phyloP scores from a whole-genome alignment of 23 tunicate species.

The Styela plicata region DNA sequence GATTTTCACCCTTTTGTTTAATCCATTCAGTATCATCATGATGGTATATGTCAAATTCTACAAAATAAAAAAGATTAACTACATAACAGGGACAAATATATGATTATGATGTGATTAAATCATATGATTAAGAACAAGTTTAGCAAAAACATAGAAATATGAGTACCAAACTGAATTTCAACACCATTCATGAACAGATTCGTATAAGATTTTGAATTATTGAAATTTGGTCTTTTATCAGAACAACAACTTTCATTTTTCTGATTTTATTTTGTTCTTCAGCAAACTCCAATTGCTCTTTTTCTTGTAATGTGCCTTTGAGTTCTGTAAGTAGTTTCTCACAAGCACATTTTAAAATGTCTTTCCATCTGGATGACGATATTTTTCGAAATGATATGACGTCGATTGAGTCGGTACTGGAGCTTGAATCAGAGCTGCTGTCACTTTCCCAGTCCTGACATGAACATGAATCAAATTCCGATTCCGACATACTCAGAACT shows the following conservation, averaged over 20 bases:
- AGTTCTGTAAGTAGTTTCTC: neutral
- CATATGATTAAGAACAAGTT: no score
- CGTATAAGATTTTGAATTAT: neutral
- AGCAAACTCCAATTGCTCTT: neutral
- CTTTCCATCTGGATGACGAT: no score
- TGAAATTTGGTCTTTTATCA: constrained; percentile 6
- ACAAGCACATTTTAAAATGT: neutral
- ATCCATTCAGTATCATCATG: no score
- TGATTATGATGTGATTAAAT: no score
- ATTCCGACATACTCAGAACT: constrained; percentile 33
- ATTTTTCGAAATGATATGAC: no score
- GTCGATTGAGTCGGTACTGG: neutral
- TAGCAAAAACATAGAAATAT: no score
- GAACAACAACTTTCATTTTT: neutral
- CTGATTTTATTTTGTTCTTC: constrained; percentile 4
- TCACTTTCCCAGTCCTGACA: constrained; percentile 20
- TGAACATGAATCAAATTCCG: constrained; percentile 24
- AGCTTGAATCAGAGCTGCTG: constrained; percentile 2
- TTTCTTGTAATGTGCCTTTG: neutral
- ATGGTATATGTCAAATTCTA: no score
- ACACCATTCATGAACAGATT: constrained; percentile 6
- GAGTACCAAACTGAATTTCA: no score
- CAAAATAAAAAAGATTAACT: no score
- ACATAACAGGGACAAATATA: no score
- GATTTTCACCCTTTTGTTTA: no score